Evolutionary conservation across 2,113 vertebrate genomes (phyloP).

Genomic region (Eurypyga helias): DNA sequence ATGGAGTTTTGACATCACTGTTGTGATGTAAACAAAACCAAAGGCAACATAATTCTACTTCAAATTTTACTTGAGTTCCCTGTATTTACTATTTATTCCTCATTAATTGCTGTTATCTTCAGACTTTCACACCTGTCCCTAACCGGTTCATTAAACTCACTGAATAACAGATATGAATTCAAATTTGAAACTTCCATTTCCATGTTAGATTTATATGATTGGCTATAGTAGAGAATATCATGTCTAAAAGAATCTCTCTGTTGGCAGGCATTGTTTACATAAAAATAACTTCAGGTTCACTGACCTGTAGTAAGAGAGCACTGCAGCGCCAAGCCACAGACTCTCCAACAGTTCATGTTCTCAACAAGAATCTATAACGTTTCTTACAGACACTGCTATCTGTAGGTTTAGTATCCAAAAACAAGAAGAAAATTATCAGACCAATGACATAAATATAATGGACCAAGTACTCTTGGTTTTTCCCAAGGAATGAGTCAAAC

Average conservation of each 20-base stretch:
- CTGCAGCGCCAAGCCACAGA: neutral
- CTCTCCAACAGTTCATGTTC: neutral
- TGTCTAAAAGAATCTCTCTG: neutral
- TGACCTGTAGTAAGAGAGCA: neutral
- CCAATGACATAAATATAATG: neutral
- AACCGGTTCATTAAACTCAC: neutral
- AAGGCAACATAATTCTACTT: neutral
- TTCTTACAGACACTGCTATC: neutral
- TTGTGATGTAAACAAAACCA: neutral
- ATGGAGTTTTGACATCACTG: accelerated
- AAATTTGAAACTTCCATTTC: neutral
- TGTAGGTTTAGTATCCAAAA: neutral
- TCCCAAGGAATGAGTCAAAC: neutral
- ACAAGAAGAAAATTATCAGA: neutral
- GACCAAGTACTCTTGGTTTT: neutral
- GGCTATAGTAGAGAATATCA: neutral
- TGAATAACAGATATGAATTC: neutral
- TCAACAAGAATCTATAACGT: neutral
- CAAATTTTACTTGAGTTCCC: neutral
- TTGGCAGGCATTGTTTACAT: accelerated
- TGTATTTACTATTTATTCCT: neutral
- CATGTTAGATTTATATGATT: neutral
- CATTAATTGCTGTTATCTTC: neutral
- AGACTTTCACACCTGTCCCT: neutral
- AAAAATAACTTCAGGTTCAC: neutral